These are phyloP conservation scores for Malurus cyaneus DNA, from an alignment of 2,113 vertebrate species.

Conservation along the genomic window DNA sequence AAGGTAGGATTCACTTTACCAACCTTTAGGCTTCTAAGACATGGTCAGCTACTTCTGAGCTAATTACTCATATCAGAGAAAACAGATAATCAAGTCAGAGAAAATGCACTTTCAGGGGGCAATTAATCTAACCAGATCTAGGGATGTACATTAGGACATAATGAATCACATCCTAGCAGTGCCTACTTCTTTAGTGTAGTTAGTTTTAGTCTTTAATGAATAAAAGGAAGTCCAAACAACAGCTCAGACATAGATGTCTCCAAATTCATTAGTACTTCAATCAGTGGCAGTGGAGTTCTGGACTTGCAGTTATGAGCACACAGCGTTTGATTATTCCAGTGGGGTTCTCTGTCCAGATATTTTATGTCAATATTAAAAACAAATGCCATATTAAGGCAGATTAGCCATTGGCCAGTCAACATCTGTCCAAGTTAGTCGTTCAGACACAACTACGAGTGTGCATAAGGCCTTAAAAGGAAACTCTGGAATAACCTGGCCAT, in stretches of 20 bases:
- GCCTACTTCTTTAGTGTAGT: not conserved
- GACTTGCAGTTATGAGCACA: not conserved
- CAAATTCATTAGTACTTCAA: not conserved
- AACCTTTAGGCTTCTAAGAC: not conserved
- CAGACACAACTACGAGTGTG: fast-evolving
- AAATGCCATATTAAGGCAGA: not conserved
- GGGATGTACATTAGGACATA: not conserved
- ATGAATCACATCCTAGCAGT: not conserved
- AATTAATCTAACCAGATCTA: not conserved
- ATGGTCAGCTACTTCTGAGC: not conserved
- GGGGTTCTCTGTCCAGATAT: not conserved
- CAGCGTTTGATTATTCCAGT: not conserved
- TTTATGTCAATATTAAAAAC: not conserved
- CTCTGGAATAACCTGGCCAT: not conserved
- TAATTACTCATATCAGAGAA: slow-evolving; percentile 5
- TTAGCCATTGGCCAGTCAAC: not conserved
- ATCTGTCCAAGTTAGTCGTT: not conserved
- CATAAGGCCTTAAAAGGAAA: not conserved
- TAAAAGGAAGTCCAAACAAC: not conserved
- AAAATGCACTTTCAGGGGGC: not conserved
- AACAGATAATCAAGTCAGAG: not conserved
- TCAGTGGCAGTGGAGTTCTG: not conserved
- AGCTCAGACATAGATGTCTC: not conserved
- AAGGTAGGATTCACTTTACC: not conserved
- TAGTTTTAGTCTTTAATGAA: not conserved